These are phyloP conservation scores for Troglohyphantes excavatus DNA, from an alignment of 2,888 invertebrate genomes.

Conservation along the genomic window DNA sequence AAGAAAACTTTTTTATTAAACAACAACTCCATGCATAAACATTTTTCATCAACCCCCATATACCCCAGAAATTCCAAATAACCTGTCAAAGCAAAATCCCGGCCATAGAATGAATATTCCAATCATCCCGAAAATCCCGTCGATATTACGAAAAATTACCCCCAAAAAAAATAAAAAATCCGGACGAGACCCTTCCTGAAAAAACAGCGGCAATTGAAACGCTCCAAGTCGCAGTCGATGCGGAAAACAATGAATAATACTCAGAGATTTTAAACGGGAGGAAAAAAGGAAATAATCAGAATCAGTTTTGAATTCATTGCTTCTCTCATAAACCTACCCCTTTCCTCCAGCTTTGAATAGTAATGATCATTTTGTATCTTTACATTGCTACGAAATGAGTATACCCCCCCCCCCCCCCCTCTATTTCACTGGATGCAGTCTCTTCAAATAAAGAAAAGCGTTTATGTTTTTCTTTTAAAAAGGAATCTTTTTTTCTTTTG, in stretches of 20 bases:
- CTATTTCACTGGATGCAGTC: slow-evolving; percentile 15
- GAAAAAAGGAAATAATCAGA: slow-evolving; percentile 14
- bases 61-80: slow-evolving; percentile 23
- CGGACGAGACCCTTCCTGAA: slow-evolving; percentile 16
- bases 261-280: slow-evolving; percentile 34
- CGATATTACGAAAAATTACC: neutral
- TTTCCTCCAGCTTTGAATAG: slow-evolving; percentile 54
- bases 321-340: slow-evolving; percentile 27
- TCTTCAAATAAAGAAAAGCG: slow-evolving; percentile 55
- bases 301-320: slow-evolving; percentile 71
- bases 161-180: slow-evolving; percentile 6
- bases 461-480: slow-evolving; percentile 41
- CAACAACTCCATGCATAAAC: neutral
- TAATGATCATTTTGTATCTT: slow-evolving; percentile 76
- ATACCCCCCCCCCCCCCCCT: slow-evolving; percentile 21
- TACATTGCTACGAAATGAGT: slow-evolving; percentile 52
- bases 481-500: slow-evolving; percentile 20
- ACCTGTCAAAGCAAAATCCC: slow-evolving; percentile 8
- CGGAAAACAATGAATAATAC: slow-evolving; percentile 74
- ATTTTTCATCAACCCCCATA: neutral
- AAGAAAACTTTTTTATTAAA: no score
- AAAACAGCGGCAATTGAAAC: slow-evolving; percentile 44
- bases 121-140: slow-evolving; percentile 13
- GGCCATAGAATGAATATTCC: slow-evolving; percentile 13
- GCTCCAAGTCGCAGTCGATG: slow-evolving; percentile 10